Evolutionary conservation across 1,140 invertebrate genomes (phyloP), one percentile per base, ranked within the genome.

Genomic region (Stegodyphus mimosarum): DNA sequence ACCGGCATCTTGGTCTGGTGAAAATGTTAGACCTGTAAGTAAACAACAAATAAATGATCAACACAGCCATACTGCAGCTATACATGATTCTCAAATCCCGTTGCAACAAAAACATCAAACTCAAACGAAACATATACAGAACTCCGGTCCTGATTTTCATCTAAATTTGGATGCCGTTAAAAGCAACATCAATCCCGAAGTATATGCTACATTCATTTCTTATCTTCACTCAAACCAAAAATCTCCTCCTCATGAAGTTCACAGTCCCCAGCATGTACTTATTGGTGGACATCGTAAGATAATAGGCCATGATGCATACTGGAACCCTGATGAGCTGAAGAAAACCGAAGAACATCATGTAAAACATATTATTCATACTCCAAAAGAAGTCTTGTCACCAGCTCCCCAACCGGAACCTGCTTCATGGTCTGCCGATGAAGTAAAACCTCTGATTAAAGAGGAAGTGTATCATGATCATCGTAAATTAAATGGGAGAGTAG

Each of bases 251-350:
- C 55, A 60, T 1, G 55, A 60, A 60, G 55, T 60, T 15, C 55
- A 60, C 55, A 60, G 15, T 11, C 55, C 15, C 55, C 50, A 70
- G 33, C 33, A 1, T 3, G 3, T 33, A 33, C 33, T 33, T 33
- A 3, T 33, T 53, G 18, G 18, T 15, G 76, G 64, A 11, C 64
- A 52, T n/a, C 10, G 18, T 15, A 64, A 52, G 33, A 74, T 83
- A 50, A 75, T 83, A 69, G 81, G 81, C 3, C 81, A 83, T 49
- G 72, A 83, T 53, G 81, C 72, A 6, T 72, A 83, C 63, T 83
- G 81, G 81, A 70, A 67, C 50, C 33, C 71, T 50, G 71, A 75
- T 52, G n/a, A 52, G n/a, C 13, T 67, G 13, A 7, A 17, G 11
- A 67, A 51, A 18, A 55, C 67, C 17, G 15, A 75, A 17, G 15